These are phyloP conservation scores for Bolinopsis microptera DNA, from an alignment of 37 sponge, comb jelly and placozoan genomes.

Conservation along the genomic window DNA sequence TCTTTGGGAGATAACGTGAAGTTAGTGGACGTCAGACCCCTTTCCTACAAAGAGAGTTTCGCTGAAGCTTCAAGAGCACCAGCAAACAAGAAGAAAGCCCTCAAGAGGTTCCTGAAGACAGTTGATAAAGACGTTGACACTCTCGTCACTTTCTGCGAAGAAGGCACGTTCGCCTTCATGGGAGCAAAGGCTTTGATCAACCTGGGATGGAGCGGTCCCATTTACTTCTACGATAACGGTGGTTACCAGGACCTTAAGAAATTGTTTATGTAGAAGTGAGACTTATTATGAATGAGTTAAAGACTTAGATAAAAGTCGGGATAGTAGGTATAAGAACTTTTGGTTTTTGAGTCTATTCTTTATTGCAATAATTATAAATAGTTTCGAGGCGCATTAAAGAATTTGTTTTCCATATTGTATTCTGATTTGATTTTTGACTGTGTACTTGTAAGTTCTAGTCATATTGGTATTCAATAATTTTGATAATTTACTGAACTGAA, in stretches of 20 bases:
- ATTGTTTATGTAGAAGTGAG: background rate
- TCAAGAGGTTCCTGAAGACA: conserved; percentile 44
- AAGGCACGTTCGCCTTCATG: background rate
- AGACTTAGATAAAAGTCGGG: no score
- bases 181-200: conserved; percentile 6
- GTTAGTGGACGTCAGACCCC: conserved; percentile 36
- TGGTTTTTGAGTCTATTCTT: no score
- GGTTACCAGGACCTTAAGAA: conserved; percentile 8
- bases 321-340: no score
- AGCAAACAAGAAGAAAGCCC: background rate
- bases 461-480: no score
- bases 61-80: background rate
- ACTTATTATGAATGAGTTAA: no score
- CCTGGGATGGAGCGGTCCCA: background rate
- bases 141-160: conserved; percentile 11
- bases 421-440: no score
- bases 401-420: no score
- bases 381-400: no score
- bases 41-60: background rate
- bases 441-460: no score
- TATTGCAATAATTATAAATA: no score
- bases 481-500: no score
- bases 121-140: background rate
- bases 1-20: background rate
- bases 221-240: conserved; percentile 28